A percentile compares a stretch with the other conserved stretches of the same genome.
Evolutionary conservation across 2,888 invertebrate genomes (phyloP).

Genomic region (Anorthoa munda): DNA sequence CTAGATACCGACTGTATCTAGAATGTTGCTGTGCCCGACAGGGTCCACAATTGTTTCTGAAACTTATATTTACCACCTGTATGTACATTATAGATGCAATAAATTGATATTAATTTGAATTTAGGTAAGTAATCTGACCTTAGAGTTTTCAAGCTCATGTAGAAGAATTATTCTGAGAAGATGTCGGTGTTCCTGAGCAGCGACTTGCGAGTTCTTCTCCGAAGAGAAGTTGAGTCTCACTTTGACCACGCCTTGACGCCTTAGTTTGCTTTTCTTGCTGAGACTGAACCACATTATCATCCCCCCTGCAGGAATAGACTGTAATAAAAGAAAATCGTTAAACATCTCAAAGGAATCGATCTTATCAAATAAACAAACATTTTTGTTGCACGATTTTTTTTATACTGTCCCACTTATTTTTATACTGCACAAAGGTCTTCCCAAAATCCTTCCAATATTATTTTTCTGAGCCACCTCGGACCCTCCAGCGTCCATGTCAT

Average conservation of each 20-base stretch:
- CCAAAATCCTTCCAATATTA: too few species aligned
- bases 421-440: too few species aligned
- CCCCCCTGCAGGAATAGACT: constrained; percentile 98
- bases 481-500: too few species aligned
- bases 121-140: constrained; percentile 84
- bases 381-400: too few species aligned
- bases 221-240: constrained; percentile 96
- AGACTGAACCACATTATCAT: constrained; percentile 97
- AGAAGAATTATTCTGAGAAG: constrained; percentile 94
- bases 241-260: constrained; percentile 96
- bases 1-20: too few species aligned
- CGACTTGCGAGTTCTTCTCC: constrained; percentile 96
- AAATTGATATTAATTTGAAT: too few species aligned
- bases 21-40: too few species aligned
- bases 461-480: too few species aligned
- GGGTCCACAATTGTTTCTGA: too few species aligned
- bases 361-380: background rate
- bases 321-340: constrained; percentile 49
- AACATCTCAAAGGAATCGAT: background rate
- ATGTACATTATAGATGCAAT: too few species aligned
- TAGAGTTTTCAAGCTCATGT: constrained; percentile 95
- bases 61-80: too few species aligned
- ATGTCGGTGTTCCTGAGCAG: constrained; percentile 96
- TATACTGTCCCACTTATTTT: too few species aligned
- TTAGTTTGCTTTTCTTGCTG: constrained; percentile 95